Conservation (phyloP, 2,888 invertebrate genomes). For the Thysanoteuthis rhombus region DNA sequence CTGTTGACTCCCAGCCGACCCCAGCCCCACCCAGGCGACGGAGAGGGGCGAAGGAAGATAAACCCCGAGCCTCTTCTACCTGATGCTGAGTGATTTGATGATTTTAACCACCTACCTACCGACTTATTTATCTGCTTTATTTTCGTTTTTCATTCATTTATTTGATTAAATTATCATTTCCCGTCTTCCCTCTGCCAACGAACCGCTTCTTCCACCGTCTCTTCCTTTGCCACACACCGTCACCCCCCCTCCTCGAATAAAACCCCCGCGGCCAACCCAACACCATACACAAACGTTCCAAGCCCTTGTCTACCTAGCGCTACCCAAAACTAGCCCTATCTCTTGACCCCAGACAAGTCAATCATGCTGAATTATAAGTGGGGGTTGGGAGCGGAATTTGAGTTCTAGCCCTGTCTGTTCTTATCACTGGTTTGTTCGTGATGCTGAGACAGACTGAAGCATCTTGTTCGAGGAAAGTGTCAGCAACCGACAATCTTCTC, state of each 20-base stretch:
- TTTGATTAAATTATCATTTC: not conserved
- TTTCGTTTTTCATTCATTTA: not conserved
- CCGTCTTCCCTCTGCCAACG: not conserved
- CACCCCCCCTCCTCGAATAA: not conserved
- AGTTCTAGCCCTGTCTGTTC: not conserved
- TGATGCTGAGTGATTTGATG: not conserved
- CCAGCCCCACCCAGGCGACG: too few relatives aligned
- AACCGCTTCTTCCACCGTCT: not conserved
- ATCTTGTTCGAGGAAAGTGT: not conserved
- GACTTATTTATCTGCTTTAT: not conserved
- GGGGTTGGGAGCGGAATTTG: not conserved
- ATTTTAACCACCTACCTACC: not conserved
- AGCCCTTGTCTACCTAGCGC: not conserved
- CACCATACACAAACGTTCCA: not conserved
- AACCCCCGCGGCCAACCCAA: not conserved
- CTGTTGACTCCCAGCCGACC: not conserved
- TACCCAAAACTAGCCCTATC: not conserved
- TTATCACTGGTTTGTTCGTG: not conserved
- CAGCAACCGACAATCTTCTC: not conserved
- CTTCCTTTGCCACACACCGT: not conserved
- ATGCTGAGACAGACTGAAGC: not conserved
- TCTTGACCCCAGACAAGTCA: constrained; percentile 12
- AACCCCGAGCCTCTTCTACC: not conserved
- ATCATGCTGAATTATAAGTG: not conserved
- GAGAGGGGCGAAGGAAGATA: not conserved